phyloP scores from a whole-genome alignment of 2,797 vertebrate genomes.

The Gymnodraco acuticeps region DNA sequence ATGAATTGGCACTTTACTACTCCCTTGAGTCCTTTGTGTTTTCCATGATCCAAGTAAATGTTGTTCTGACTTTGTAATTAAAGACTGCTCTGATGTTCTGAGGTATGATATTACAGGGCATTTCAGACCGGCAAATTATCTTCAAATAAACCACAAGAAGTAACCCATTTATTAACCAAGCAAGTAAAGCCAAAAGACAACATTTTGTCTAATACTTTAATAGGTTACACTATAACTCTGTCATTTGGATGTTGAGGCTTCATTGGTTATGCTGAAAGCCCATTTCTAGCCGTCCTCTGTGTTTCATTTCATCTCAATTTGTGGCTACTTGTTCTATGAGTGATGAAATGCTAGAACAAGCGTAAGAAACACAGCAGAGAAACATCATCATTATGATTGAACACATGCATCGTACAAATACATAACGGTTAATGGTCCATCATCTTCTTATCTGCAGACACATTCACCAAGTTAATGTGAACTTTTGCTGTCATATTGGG shows the following conservation, averaged over 20 bases:
- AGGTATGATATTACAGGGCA: slow-evolving; percentile 73
- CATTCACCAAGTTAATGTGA: slow-evolving; percentile 38
- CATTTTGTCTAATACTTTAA: slow-evolving; percentile 78
- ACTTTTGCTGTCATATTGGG: slow-evolving; percentile 26
- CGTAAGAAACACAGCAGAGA: slow-evolving; percentile 33
- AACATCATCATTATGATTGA: slow-evolving; percentile 37
- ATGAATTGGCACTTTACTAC: slow-evolving; percentile 65
- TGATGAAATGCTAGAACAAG: slow-evolving; percentile 55
- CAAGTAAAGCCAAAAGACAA: slow-evolving; percentile 70
- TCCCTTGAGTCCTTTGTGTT: slow-evolving; percentile 62
- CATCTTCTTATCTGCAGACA: slow-evolving; percentile 62
- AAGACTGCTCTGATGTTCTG: slow-evolving; percentile 70
- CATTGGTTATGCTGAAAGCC: slow-evolving; percentile 51
- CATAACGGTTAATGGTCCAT: slow-evolving; percentile 38
- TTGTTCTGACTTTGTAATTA: slow-evolving; percentile 78
- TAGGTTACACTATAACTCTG: slow-evolving; percentile 68
- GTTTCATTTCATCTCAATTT: slow-evolving; percentile 59
- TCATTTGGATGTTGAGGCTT: slow-evolving; percentile 71
- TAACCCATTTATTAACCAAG: slow-evolving; percentile 78
- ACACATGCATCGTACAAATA: slow-evolving; percentile 25
- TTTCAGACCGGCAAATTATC: slow-evolving; percentile 71
- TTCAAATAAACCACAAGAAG: slow-evolving; percentile 80
- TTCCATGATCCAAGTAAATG: slow-evolving; percentile 62
- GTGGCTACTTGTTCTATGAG: slow-evolving; percentile 45
- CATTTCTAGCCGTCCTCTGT: slow-evolving; percentile 39